A percentile compares a stretch with the other conserved stretches of the same genome.
Conservation (phyloP, 2,113 vertebrate species). For the Pantherophis guttatus region DNA sequence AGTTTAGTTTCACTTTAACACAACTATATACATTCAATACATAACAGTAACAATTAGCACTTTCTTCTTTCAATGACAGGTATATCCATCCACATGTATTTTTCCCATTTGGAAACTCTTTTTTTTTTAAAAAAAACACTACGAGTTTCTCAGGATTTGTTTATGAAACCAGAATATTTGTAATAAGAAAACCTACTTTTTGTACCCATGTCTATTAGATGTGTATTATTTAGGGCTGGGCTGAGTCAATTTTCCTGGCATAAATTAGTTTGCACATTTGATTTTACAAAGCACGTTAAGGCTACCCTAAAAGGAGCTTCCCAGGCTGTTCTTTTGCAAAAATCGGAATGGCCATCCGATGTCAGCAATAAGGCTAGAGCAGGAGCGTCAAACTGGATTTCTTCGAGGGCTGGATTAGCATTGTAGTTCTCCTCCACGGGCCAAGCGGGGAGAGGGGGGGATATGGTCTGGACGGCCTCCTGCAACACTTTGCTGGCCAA, state of each 20-base stretch:
- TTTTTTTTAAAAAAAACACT: neutral
- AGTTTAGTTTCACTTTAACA: too few species aligned
- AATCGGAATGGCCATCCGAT: neutral
- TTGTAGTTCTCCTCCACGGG: too few species aligned
- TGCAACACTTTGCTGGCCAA: too few species aligned
- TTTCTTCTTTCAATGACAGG: neutral
- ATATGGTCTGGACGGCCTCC: too few species aligned
- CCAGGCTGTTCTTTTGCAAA: neutral
- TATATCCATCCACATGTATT: neutral
- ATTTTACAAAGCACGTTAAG: neutral
- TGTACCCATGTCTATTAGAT: neutral
- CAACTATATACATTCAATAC: too few species aligned
- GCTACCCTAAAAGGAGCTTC: neutral
- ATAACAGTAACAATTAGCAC: neutral
- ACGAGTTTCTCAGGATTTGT: neutral
- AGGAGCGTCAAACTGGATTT: too few species aligned
- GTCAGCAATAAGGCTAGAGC: neutral
- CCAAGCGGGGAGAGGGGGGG: too few species aligned
- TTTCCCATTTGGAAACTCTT: neutral
- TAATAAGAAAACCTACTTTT: neutral
- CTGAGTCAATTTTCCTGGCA: neutral
- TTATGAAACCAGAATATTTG: conserved; percentile 29
- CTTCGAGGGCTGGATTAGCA: too few species aligned
- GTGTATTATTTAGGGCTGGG: neutral
- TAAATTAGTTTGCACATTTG: neutral